Conservation (phyloP, 1,140 invertebrate genomes). For the Cotesia glomerata region DNA sequence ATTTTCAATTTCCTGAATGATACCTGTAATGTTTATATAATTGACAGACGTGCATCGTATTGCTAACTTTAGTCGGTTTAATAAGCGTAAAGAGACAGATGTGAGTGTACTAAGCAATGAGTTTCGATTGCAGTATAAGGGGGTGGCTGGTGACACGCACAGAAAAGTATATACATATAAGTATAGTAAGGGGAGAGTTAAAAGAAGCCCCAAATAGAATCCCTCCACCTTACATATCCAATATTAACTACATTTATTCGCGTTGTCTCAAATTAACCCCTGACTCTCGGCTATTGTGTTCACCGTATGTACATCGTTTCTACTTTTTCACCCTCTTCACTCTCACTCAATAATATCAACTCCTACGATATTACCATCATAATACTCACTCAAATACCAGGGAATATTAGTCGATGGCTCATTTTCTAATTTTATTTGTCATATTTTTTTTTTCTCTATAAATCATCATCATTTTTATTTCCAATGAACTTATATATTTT, state of each 20-base stretch:
- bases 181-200: conserved; percentile 1
- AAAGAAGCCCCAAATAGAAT: conserved; percentile 15
- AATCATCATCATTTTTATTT: not conserved
- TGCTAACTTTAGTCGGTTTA: conserved; percentile 25
- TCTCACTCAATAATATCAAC: conserved; percentile 48
- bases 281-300: conserved; percentile 52
- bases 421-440: not conserved
- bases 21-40: not conserved
- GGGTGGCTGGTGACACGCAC: conserved; percentile 41
- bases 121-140: conserved; percentile 32
- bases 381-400: conserved; percentile 40
- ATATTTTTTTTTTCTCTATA: not conserved
- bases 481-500: not conserved
- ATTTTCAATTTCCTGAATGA: not conserved
- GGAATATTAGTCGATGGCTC: conserved; percentile 15
- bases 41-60: not conserved
- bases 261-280: conserved; percentile 60
- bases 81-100: conserved; percentile 50
- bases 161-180: not conserved
- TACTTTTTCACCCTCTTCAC: conserved; percentile 7
- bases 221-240: conserved; percentile 46
- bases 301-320: conserved; percentile 47
- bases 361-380: conserved; percentile 51
- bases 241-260: conserved; percentile 62
- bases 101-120: conserved; percentile 34